Evolutionary conservation across 2,797 vertebrate species (phyloP), one percentile per base, ranked within the genome.

Genomic region (Parauchenoglanis punctatus): DNA sequence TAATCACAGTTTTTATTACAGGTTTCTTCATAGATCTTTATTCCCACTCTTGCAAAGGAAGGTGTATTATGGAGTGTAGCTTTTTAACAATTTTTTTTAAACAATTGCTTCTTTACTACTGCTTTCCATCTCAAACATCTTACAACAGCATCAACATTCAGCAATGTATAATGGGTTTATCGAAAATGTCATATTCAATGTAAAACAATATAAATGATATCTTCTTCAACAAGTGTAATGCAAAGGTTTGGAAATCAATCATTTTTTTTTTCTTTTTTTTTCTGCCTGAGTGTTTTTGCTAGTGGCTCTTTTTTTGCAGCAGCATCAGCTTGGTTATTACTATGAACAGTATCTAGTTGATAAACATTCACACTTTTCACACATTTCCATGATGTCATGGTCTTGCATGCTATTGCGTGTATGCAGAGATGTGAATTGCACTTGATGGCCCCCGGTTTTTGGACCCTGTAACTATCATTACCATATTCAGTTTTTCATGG

Each of bases 301-400:
- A 35, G 77, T 8, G 0, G 20, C 28, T 52, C 13, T 61, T 40
- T 59, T 54, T 59, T 80, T 80, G 61, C 61, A 46, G 59, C 11
- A 35, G 20, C 52, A 84, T 31, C 44, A 82, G 67, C 52, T 72
- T 58, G 28, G 20, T 73, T 59, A 17, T 58, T 73, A 12, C 31
- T 54, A 49, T 20, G 15, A 81, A n/a, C 13, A 49, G 7, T 68
- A 54, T 84, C 13, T 65, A 49, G 75, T 72, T 59, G 12, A 49
- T 80, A n/a, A 52, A 28, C 15, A 56, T 81, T 81, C 76, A 81
- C 61, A 81, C 76, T 58, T 86, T 70, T 85, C 67, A 73, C 54
- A 85, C 83, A 68, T 88, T 81, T 88, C 54, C 83, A 65, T 63
- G 83, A 85, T 75, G 67, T 80, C 44, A 73, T 54, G 40, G 35